Conservation (phyloP, 1,140 invertebrate species). For the Caerostris darwini region DNA sequence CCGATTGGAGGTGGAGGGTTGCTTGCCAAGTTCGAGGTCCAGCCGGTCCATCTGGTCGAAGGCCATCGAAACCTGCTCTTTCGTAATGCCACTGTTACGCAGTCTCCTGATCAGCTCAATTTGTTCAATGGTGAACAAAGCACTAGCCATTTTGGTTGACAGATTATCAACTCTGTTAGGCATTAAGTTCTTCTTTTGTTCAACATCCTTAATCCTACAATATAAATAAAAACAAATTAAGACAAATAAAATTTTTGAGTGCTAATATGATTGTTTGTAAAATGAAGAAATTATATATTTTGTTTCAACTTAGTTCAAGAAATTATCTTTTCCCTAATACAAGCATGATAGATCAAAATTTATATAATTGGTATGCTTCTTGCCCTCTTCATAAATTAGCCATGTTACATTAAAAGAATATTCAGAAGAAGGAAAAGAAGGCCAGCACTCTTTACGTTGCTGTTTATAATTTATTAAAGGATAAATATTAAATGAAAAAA, state of each 20-base stretch:
- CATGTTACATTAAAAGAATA: no score
- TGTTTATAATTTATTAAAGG: no score
- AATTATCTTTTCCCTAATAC: no score
- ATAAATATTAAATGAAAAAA: no score
- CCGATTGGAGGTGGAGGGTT: constrained; percentile 58
- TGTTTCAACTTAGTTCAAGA: no score
- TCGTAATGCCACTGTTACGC: constrained; percentile 82
- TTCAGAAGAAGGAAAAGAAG: no score
- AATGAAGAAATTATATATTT: no score
- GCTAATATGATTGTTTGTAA: not conserved
- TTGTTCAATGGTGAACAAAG: constrained; percentile 82
- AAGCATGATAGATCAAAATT: no score
- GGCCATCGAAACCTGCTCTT: constrained; percentile 82
- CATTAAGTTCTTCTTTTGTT: constrained; percentile 73
- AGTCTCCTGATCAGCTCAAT: constrained; percentile 82
- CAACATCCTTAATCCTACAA: constrained; percentile 50
- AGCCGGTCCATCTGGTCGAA: constrained; percentile 82
- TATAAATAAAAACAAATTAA: not conserved
- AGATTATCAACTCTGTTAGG: constrained; percentile 76
- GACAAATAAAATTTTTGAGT: not conserved
- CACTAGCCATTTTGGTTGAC: constrained; percentile 78
- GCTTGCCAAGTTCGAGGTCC: constrained; percentile 79
- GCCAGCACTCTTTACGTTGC: no score
- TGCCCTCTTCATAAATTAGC: no score
- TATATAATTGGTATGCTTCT: no score